Conservation (phyloP, 2,113 vertebrate genomes). For the Cyphomyrus plagiostoma region DNA sequence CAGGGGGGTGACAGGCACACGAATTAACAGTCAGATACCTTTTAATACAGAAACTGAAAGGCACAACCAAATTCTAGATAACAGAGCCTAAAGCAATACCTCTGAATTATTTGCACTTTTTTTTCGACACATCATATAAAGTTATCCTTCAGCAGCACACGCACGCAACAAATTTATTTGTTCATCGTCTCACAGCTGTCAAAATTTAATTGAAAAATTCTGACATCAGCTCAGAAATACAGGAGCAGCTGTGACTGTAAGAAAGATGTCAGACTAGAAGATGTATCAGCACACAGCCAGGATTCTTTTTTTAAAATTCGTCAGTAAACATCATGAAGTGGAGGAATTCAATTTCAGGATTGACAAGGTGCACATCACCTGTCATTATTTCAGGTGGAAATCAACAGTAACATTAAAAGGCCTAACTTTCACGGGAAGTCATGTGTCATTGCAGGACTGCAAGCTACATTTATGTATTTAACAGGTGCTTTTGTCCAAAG, state of each 20-base stretch:
- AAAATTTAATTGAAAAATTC: conserved; percentile 27
- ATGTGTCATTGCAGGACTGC: conserved; percentile 26
- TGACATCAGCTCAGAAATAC: conserved; percentile 17
- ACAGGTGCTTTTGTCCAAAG: not conserved
- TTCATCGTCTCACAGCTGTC: conserved; percentile 19
- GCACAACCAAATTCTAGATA: not conserved
- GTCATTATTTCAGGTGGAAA: conserved; percentile 36
- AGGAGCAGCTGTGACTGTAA: conserved; percentile 19
- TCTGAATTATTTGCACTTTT: not conserved
- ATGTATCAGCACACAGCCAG: conserved; percentile 14
- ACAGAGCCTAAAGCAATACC: not conserved
- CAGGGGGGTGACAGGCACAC: not conserved
- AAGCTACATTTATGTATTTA: not conserved
- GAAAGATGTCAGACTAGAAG: conserved; percentile 25
- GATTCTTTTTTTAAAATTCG: not conserved
- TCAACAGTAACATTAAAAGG: conserved; percentile 29
- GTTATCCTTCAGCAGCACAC: not conserved
- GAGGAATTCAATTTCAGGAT: conserved; percentile 34
- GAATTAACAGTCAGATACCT: conserved; percentile 3
- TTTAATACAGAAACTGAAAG: not conserved
- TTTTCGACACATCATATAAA: not conserved
- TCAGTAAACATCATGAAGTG: not conserved
- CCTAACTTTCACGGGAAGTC: conserved; percentile 14
- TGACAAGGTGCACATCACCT: conserved; percentile 23
- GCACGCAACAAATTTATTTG: not conserved